Percentiles rank a stretch among this genome's conserved stretches.
These are phyloP conservation scores for Fragum fragum DNA, from an alignment of 2,888 invertebrate species.

Conservation along the genomic window DNA sequence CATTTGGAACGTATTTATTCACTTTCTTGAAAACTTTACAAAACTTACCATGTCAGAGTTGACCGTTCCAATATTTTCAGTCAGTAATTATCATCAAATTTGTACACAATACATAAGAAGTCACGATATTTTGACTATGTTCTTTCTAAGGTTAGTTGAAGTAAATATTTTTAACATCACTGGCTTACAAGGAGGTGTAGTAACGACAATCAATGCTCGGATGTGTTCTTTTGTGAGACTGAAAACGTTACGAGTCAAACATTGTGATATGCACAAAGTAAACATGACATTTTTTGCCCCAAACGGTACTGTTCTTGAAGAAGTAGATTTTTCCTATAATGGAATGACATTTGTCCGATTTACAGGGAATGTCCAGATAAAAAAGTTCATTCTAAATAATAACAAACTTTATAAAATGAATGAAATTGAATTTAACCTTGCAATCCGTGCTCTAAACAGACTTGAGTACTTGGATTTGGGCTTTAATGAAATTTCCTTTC, in stretches of 20 bases:
- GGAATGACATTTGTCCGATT: background rate
- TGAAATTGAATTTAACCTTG: background rate
- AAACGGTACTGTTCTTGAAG: background rate
- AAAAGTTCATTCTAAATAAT: background rate
- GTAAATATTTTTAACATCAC: background rate
- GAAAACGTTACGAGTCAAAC: background rate
- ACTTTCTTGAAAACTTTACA: background rate
- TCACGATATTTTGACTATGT: background rate
- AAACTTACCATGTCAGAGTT: background rate
- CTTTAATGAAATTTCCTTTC: background rate
- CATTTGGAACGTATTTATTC: no score
- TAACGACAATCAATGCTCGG: background rate
- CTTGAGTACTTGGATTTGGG: constrained; percentile 1
- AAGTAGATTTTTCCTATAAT: constrained; percentile 5
- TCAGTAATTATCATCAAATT: no score
- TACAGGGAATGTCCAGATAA: background rate
- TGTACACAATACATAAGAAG: background rate
- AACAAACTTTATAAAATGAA: background rate
- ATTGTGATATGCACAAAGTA: background rate
- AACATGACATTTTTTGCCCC: background rate
- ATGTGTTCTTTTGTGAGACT: background rate
- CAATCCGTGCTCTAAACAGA: background rate
- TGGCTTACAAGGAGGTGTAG: background rate
- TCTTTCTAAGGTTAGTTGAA: background rate
- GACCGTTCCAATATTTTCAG: background rate